Evolutionary conservation across 2,888 invertebrate genomes (phyloP).

Genomic region (Smittia sp.): DNA sequence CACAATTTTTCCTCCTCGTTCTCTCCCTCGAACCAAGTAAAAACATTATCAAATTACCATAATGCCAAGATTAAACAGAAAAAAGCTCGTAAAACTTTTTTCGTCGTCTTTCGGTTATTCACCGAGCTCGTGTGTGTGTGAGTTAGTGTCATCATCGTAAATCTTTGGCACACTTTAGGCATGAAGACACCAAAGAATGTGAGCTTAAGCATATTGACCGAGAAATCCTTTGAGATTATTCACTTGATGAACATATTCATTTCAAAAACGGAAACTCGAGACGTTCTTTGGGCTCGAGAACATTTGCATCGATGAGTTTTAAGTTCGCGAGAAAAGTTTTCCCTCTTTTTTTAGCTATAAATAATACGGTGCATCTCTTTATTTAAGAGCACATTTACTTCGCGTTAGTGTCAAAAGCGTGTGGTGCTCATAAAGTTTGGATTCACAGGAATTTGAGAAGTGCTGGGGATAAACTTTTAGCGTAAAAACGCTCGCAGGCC

Average conservation of each 20-base stretch:
- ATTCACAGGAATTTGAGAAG: no score
- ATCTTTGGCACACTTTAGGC: conserved; percentile 42
- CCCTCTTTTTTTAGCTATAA: no score
- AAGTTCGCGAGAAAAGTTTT: no score
- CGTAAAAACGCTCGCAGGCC: no score
- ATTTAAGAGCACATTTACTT: no score
- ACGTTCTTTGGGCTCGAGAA: no score
- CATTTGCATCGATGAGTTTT: no score
- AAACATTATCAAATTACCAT: conserved; percentile 40
- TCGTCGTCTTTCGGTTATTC: neutral
- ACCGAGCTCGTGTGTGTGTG: neutral
- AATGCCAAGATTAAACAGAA: conserved; percentile 41
- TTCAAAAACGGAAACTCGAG: neutral
- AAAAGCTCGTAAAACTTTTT: conserved; percentile 24
- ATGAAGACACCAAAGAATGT: neutral
- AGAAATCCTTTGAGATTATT: conserved; percentile 19
- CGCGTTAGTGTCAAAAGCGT: no score
- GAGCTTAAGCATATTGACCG: conserved; percentile 9
- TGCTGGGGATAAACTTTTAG: no score
- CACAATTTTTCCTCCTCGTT: conserved; percentile 30
- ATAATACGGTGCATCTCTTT: no score
- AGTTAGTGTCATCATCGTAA: conserved; percentile 41
- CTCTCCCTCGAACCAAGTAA: neutral
- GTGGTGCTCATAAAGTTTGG: no score
- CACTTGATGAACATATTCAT: conserved; percentile 19